These are phyloP conservation scores for Sprattus sprattus DNA, from an alignment of 2,113 vertebrate genomes.

Conservation along the genomic window DNA sequence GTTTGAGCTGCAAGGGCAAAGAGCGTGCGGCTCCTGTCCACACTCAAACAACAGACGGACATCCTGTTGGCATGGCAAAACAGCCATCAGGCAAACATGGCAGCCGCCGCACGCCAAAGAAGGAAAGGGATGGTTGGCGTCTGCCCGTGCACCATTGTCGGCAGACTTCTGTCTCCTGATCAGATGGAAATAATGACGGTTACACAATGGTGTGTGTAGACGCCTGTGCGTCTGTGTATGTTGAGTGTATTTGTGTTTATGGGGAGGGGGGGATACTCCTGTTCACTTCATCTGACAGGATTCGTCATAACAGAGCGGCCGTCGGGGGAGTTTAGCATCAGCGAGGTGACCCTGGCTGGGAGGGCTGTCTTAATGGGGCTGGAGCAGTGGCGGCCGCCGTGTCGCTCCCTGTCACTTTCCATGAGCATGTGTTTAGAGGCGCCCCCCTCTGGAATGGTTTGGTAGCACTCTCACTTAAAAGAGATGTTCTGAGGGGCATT, in stretches of 20 bases:
- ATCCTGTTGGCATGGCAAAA: constrained; percentile 6
- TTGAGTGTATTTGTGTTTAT: background rate
- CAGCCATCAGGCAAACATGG: background rate
- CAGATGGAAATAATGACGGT: constrained; percentile 67
- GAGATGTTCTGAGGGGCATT: background rate
- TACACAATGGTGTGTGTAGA: background rate
- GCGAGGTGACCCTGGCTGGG: background rate
- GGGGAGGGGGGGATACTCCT: background rate
- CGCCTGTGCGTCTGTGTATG: background rate
- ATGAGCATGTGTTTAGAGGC: background rate
- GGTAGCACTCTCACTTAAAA: background rate
- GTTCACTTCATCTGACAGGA: constrained; percentile 57
- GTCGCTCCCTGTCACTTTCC: background rate
- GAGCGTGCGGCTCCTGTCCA: constrained; percentile 53
- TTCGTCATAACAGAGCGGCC: constrained; percentile 55
- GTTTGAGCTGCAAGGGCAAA: background rate
- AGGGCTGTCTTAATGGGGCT: background rate
- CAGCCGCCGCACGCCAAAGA: constrained; percentile 36
- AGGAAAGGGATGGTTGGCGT: constrained; percentile 35
- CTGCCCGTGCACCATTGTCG: constrained; percentile 31
- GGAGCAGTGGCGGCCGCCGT: background rate
- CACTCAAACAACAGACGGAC: constrained; percentile 16
- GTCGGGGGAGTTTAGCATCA: constrained; percentile 60
- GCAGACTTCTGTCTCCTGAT: constrained; percentile 51
- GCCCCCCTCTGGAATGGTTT: background rate